Evolutionary conservation across 2,113 vertebrate genomes (phyloP).

Genomic region (Lepus timidus): DNA sequence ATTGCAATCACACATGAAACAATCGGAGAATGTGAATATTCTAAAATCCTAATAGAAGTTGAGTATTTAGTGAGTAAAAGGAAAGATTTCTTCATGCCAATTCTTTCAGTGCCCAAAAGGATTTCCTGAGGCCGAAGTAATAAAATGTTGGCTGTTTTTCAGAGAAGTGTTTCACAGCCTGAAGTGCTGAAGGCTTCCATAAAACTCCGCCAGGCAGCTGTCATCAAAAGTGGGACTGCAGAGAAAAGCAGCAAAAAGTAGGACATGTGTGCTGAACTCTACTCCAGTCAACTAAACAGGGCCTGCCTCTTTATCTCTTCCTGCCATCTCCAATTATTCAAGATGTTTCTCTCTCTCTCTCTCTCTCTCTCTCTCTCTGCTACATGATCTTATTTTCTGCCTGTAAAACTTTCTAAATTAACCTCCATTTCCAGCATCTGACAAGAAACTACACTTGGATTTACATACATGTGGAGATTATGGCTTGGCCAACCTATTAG

Average conservation of each 20-base stretch:
- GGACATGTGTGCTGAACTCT: not conserved
- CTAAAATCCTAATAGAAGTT: not conserved
- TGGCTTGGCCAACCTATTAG: not conserved
- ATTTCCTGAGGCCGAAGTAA: not conserved
- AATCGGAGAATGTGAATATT: not conserved
- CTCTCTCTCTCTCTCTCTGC: not conserved
- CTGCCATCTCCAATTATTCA: not conserved
- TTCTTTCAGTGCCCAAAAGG: not conserved
- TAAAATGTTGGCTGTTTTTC: not conserved
- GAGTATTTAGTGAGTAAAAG: not conserved
- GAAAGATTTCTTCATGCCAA: not conserved
- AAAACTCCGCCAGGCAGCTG: too few species aligned
- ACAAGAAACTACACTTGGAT: not conserved
- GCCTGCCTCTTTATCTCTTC: not conserved
- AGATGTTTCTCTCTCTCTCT: not conserved
- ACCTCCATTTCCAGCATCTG: not conserved
- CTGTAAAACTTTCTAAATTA: not conserved
- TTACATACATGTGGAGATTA: not conserved
- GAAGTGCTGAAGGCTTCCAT: too few species aligned
- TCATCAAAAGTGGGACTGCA: not conserved
- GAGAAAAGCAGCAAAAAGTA: not conserved
- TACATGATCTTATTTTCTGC: not conserved
- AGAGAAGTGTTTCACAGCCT: not conserved
- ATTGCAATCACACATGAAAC: not conserved
- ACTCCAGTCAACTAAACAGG: not conserved